These are phyloP conservation scores for Maccullochella peelii DNA, from an alignment of 2,113 vertebrate genomes.

Conservation along the genomic window DNA sequence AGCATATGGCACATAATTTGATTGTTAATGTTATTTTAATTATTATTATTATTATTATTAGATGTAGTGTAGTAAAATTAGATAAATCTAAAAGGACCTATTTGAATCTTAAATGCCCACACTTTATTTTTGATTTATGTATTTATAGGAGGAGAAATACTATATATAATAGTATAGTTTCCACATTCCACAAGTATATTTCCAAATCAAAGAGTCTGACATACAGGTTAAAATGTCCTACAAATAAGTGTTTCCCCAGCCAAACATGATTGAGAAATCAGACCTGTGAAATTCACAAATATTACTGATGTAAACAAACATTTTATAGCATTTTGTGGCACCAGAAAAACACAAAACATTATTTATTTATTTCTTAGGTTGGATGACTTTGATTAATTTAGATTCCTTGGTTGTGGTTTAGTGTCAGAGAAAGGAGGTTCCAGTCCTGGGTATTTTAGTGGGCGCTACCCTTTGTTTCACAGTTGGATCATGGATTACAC, in stretches of 20 bases:
- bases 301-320: not conserved
- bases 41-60: no score
- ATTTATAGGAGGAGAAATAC: not conserved
- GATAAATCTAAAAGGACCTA: not conserved
- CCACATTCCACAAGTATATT: not conserved
- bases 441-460: not conserved
- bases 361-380: not conserved
- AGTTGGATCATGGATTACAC: not conserved
- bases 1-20: not conserved
- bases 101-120: not conserved
- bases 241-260: not conserved
- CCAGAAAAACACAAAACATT: not conserved
- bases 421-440: not conserved
- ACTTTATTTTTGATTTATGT: not conserved
- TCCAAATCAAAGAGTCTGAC: not conserved
- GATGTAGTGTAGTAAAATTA: not conserved
- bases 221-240: not conserved
- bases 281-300: not conserved
- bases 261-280: not conserved
- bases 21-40: not conserved
- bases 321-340: not conserved
- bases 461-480: not conserved
- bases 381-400: not conserved
- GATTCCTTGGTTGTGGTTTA: not conserved
- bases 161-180: not conserved